Evolutionary conservation across 2,113 vertebrate genomes (phyloP), one percentile per base, ranked within the genome.

Genomic region (Mesitornis unicolor): DNA sequence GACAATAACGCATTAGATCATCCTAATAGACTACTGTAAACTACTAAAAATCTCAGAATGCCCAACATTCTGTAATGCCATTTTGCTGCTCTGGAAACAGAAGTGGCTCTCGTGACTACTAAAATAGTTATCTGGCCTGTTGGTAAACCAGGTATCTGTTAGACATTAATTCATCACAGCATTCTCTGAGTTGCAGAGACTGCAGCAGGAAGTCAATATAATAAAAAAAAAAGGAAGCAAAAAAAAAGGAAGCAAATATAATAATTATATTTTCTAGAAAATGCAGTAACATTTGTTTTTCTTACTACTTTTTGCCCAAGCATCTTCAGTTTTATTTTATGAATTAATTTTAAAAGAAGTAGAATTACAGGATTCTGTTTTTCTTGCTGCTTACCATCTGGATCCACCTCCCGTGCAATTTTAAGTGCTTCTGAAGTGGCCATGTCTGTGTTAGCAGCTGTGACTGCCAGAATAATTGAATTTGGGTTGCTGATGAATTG

Each of bases 401-500:
- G 98, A 97, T 99, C 99, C 38, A 99, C 99, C 90, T 99, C 99
- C 6, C 99, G 98, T 25, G 99, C 99, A 85, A 99, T 99, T 97
- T 99, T 99, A 33, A 99, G 98, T 4, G 99, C 99, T 97, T 99
- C 99, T 7, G 99, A 99, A 16, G 99, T 99, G 11, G 99, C 99
- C 99, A 99, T 99, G 95, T 99, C 99, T 42, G 99, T 99, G 94
- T 99, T 99, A 76, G 99, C 99, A 65, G 99, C 99, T 9, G 99
- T 99, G 89, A 99, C 99, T 31, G 99, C 99, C 56, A 99, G 97
- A 95, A 99, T 99, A 93, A 99, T 99, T 93, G 99, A 99, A 98
- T 99, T 99, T 35, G 99, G 99, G 92, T 99, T 99, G 86, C 99
- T 98, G 97, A 99, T 99, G 98, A 99, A 99, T 42, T 99, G 98